Percentiles rank a stretch among this genome's conserved stretches.
phyloP scores from a whole-genome alignment of 2,888 invertebrate species.

The Rutpela maculata region DNA sequence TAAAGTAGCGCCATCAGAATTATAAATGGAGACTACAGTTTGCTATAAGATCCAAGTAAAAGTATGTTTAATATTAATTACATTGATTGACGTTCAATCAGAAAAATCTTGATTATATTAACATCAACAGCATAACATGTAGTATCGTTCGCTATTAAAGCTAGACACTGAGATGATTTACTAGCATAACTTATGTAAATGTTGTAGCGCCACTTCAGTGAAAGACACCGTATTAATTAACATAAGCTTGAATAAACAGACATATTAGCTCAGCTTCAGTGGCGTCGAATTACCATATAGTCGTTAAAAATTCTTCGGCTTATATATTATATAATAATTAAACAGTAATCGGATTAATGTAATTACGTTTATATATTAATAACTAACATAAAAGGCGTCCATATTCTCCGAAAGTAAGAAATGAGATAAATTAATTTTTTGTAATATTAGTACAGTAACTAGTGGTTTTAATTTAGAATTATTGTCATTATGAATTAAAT shows the following conservation, averaged over 20 bases:
- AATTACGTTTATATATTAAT: neutral
- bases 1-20: neutral
- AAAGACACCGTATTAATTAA: conserved; percentile 29
- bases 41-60: conserved; percentile 11
- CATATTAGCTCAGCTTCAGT: conserved; percentile 4
- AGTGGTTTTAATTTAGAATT: no score
- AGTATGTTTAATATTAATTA: conserved; percentile 20
- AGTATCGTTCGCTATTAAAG: conserved; percentile 14
- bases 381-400: neutral
- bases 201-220: conserved; percentile 22
- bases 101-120: neutral
- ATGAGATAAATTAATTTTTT: no score
- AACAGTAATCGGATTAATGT: neutral
- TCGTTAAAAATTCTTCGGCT: neutral
- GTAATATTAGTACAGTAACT: no score
- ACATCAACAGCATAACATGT: neutral
- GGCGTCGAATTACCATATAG: neutral
- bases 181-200: conserved; percentile 30
- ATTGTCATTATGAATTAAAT: no score
- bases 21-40: conserved; percentile 2
- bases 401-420: no score
- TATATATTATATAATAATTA: neutral
- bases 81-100: conserved; percentile 2
- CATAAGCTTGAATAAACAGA: conserved; percentile 25
- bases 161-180: conserved; percentile 19